These are phyloP conservation scores for Anarsia innoxiella DNA, from an alignment of 2,888 invertebrate genomes.

Conservation along the genomic window DNA sequence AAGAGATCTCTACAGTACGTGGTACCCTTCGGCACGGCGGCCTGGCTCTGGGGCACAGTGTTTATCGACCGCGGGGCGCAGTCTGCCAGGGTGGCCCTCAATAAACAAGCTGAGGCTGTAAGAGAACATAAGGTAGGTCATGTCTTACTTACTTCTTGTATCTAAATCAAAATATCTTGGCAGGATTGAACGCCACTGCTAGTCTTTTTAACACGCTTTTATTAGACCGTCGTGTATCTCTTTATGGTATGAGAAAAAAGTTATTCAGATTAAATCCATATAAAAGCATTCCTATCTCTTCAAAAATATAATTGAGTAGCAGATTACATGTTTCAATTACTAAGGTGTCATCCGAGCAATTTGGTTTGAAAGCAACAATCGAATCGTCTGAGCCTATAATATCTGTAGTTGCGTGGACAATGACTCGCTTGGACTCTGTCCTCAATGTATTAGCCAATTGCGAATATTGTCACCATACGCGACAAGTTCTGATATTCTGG, in stretches of 20 bases:
- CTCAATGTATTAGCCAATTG: constrained; percentile 8
- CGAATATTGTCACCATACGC: constrained; percentile 5
- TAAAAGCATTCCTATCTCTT: no score
- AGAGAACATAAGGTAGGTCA: constrained; percentile 77
- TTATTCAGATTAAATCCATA: no score
- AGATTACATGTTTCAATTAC: no score
- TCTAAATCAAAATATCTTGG: no score
- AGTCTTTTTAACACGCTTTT: no score
- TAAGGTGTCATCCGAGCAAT: not conserved
- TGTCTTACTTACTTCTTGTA: no score
- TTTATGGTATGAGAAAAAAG: no score
- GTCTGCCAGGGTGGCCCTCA: constrained; percentile 83
- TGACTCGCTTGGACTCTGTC: constrained; percentile 9
- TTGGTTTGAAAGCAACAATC: not conserved
- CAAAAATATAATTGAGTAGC: no score
- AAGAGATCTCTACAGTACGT: constrained; percentile 89
- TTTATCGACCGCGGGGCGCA: constrained; percentile 88
- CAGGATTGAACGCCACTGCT: no score
- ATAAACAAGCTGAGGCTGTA: constrained; percentile 81
- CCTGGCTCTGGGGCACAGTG: constrained; percentile 92
- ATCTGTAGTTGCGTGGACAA: constrained; percentile 1
- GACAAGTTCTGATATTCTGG: not conserved
- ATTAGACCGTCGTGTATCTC: no score
- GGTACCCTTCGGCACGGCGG: constrained; percentile 88
- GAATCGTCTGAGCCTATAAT: constrained; percentile 1